Conservation (phyloP, 2,797 vertebrate species). For the Anisognathus igniventris region DNA sequence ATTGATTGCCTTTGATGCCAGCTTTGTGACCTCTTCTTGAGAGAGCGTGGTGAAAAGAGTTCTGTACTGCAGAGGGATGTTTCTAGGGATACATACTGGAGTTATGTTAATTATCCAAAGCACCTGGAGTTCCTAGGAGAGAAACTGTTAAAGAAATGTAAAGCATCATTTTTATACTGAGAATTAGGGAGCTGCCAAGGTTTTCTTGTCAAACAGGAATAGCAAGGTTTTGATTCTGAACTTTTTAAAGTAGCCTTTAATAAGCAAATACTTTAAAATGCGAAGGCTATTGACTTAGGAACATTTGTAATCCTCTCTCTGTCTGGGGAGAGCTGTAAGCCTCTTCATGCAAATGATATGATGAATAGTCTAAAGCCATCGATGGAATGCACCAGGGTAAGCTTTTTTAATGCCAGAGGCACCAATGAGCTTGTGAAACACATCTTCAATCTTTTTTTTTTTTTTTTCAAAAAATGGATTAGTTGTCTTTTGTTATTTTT, state of each 20-base stretch:
- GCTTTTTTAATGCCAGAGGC: constrained; percentile 5
- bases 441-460: neutral
- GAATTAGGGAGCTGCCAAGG: constrained; percentile 19
- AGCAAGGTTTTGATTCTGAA: constrained; percentile 46
- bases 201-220: constrained; percentile 25
- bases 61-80: neutral
- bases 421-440: constrained; percentile 38
- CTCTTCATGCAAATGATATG: constrained; percentile 43
- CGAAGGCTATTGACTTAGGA: constrained; percentile 56
- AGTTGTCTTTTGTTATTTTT: constrained; percentile 48
- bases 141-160: neutral
- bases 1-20: neutral
- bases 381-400: constrained; percentile 31
- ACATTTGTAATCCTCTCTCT: constrained; percentile 37
- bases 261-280: constrained; percentile 57
- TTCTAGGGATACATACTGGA: neutral
- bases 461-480: constrained; percentile 9
- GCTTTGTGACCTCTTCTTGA: neutral
- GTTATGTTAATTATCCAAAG: constrained; percentile 16
- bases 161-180: neutral
- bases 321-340: constrained; percentile 51
- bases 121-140: constrained; percentile 2
- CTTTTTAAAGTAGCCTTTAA: constrained; percentile 67
- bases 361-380: constrained; percentile 37
- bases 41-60: neutral